Percentiles rank a stretch among this genome's conserved stretches.
Conservation (phyloP, 53 echinoderm and acorn worm species). For the Temnopleurus reevesii region DNA sequence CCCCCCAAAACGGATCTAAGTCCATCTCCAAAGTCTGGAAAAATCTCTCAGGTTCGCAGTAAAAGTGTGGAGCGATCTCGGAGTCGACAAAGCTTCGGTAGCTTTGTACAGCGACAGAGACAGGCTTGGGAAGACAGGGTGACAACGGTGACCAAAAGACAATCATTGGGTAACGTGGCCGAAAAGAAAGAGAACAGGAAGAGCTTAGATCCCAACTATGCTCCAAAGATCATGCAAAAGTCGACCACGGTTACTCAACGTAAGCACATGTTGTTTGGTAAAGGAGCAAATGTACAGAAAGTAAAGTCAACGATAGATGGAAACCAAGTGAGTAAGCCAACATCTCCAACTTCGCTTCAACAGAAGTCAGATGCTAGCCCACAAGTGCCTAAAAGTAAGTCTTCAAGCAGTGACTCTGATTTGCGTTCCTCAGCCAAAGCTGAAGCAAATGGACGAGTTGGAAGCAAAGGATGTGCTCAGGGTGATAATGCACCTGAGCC, state of each 20-base stretch:
- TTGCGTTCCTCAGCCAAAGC: conserved; percentile 16
- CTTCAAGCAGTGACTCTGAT: conserved; percentile 41
- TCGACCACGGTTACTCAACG: conserved; percentile 25
- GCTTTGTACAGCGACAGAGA: conserved; percentile 56
- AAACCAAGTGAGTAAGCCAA: conserved; percentile 49
- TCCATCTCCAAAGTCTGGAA: conserved; percentile 50
- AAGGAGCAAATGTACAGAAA: conserved; percentile 54
- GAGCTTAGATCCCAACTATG: conserved; percentile 55
- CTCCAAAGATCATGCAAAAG: conserved; percentile 59
- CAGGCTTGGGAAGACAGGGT: conserved; percentile 55
- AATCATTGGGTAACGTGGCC: background rate
- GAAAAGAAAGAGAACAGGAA: conserved; percentile 18
- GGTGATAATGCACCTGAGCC: conserved; percentile 33
- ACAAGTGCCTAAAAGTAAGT: conserved; percentile 62
- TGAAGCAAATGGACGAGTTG: conserved; percentile 36
- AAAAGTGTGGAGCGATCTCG: conserved; percentile 49
- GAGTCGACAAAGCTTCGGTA: conserved; percentile 55
- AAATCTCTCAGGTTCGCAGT: conserved; percentile 31
- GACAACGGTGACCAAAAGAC: conserved; percentile 47
- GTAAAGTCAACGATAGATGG: conserved; percentile 44
- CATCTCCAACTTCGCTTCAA: conserved; percentile 26
- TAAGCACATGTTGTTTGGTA: conserved; percentile 53
- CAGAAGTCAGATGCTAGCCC: conserved; percentile 47
- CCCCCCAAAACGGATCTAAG: conserved; percentile 30
- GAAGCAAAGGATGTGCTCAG: conserved; percentile 38